Conservation (phyloP, 1,140 invertebrate species). For the Mercenaria mercenaria region DNA sequence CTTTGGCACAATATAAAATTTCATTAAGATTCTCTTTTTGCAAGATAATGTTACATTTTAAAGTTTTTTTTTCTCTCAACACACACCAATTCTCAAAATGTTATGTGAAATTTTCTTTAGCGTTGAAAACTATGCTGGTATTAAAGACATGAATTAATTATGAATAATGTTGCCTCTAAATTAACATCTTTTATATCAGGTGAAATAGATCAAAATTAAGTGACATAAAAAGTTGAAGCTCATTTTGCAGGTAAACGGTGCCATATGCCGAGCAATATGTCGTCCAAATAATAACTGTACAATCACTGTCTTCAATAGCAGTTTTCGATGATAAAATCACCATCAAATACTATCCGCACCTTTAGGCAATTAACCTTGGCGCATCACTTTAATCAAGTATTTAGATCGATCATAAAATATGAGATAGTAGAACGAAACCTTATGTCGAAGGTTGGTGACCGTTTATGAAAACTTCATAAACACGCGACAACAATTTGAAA, state of each 20-base stretch:
- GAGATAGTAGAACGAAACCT: neutral
- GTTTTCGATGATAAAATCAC: slow-evolving; percentile 11
- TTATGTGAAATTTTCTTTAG: neutral
- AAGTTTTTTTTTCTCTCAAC: too few species aligned
- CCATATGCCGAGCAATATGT: slow-evolving; percentile 52
- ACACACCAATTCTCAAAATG: too few species aligned
- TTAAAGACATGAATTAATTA: neutral
- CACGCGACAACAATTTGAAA: neutral
- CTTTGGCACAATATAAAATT: too few species aligned
- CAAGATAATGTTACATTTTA: too few species aligned
- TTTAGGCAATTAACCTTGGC: slow-evolving; percentile 18
- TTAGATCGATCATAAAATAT: neutral
- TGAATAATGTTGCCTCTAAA: neutral
- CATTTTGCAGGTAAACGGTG: slow-evolving; percentile 35
- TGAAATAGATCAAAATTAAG: slow-evolving; percentile 5
- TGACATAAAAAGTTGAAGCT: neutral
- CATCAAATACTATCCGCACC: slow-evolving; percentile 15
- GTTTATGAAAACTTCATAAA: neutral
- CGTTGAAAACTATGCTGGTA: neutral
- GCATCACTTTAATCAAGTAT: slow-evolving; percentile 25
- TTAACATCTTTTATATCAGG: neutral
- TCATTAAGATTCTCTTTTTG: too few species aligned
- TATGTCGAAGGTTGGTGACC: slow-evolving; percentile 26
- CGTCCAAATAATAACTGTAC: neutral
- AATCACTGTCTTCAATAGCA: slow-evolving; percentile 19